Evolutionary conservation across 2,888 invertebrate species (phyloP).

Genomic region (Leptopilina drosophilae): DNA sequence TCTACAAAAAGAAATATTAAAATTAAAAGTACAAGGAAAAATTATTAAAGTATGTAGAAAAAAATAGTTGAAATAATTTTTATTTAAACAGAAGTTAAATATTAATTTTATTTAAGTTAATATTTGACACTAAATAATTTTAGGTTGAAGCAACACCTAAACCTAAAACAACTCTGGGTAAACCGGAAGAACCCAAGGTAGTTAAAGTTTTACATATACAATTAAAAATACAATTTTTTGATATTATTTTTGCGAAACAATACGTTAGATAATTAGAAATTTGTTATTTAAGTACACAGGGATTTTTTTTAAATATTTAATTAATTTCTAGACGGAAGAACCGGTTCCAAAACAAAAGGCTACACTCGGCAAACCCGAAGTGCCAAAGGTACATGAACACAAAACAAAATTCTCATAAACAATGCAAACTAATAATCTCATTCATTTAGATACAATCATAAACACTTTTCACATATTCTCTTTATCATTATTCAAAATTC

Average conservation of each 20-base stretch:
- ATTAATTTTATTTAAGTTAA: conserved; percentile 2
- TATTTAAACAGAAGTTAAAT: no score
- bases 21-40: no score
- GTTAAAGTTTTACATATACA: not conserved
- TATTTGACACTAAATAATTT: conserved; percentile 4
- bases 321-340: conserved; percentile 57
- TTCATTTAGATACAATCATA: not conserved
- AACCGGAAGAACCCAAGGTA: conserved; percentile 56
- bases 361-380: conserved; percentile 53
- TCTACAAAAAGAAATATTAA: no score
- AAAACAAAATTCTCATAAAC: not conserved
- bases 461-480: not conserved
- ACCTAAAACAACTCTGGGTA: conserved; percentile 51
- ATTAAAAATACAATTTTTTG: conserved; percentile 6
- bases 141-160: conserved; percentile 54
- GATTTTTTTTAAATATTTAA: conserved; percentile 1
- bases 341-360: conserved; percentile 44
- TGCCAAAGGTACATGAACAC: conserved; percentile 51
- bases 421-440: conserved; percentile 19
- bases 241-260: not conserved
- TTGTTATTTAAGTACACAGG: no score
- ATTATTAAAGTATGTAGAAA: no score
- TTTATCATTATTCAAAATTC: not conserved
- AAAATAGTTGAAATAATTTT: no score
- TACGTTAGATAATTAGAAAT: not conserved